Evolutionary conservation across 2,113 vertebrate species (phyloP).

Genomic region (Gobio gobio): DNA sequence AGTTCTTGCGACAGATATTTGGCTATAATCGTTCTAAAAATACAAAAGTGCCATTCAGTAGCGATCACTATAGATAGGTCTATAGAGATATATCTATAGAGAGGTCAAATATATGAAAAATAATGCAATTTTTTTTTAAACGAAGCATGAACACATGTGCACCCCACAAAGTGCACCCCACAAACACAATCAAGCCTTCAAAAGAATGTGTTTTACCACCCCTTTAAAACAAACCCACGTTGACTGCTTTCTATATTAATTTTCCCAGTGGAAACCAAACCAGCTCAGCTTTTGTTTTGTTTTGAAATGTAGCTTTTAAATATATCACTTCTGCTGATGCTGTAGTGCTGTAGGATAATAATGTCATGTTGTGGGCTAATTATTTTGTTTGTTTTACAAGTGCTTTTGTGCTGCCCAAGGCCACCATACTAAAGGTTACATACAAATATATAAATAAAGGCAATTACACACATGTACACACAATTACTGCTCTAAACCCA

Average conservation of each 20-base stretch:
- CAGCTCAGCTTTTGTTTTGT: not conserved
- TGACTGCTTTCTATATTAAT: not conserved
- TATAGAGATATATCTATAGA: no score
- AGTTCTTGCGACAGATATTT: no score
- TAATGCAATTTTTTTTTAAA: no score
- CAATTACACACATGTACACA: not conserved
- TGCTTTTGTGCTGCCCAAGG: slow-evolving; percentile 21
- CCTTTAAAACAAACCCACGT: not conserved
- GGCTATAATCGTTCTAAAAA: no score
- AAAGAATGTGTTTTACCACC: no score
- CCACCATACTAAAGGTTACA: slow-evolving; percentile 23
- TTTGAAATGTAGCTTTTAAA: not conserved
- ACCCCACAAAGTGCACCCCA: no score
- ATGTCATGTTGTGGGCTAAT: slow-evolving; percentile 1
- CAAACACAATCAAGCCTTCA: no score
- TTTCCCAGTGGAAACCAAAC: not conserved
- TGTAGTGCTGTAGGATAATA: slow-evolving; percentile 6
- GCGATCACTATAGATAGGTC: no score
- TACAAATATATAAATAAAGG: slow-evolving; percentile 7
- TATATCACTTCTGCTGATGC: not conserved
- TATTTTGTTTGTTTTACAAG: slow-evolving; percentile 36
- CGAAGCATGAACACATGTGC: no score
- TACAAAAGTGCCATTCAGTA: no score
- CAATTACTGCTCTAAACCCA: not conserved
- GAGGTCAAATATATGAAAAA: no score